Percentiles rank a stretch among this genome's conserved stretches.
Conservation (phyloP, 2,113 vertebrate species). For the Tragelaphus scriptus region DNA sequence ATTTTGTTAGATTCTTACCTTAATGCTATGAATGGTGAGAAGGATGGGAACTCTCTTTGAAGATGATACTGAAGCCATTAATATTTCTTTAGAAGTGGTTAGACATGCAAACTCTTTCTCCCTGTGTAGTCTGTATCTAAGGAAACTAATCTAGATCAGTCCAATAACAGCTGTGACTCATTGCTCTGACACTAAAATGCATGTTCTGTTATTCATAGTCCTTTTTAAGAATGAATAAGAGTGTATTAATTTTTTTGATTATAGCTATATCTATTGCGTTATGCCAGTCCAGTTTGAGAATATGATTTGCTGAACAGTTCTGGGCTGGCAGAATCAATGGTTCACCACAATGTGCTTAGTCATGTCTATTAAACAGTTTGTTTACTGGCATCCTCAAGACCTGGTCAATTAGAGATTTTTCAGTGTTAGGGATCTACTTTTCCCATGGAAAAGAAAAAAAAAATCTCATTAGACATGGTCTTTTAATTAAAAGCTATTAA, state of each 20-base stretch:
- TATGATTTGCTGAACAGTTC: background rate
- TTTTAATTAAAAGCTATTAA: slow-evolving; percentile 61
- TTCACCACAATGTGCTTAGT: background rate
- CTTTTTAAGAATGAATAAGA: slow-evolving; percentile 10
- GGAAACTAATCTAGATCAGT: background rate
- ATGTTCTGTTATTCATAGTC: background rate
- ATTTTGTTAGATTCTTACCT: background rate
- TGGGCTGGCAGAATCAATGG: background rate
- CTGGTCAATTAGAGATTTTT: slow-evolving; percentile 44
- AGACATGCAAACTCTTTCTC: background rate
- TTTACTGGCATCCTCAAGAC: background rate
- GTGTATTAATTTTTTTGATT: slow-evolving; percentile 5
- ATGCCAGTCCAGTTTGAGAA: background rate
- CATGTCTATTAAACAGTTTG: slow-evolving; percentile 10
- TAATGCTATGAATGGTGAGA: background rate
- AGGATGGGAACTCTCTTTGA: background rate
- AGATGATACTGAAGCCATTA: background rate
- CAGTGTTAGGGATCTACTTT: slow-evolving; percentile 9
- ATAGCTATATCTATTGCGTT: background rate
- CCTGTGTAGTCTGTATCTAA: background rate
- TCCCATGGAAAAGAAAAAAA: slow-evolving; percentile 24
- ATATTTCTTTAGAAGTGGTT: background rate
- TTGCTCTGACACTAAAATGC: background rate
- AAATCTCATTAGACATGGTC: background rate
- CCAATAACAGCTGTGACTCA: background rate